Evolutionary conservation across 2,888 invertebrate genomes (phyloP), one percentile per base, ranked within the genome.

Genomic region (Carcina quercana): DNA sequence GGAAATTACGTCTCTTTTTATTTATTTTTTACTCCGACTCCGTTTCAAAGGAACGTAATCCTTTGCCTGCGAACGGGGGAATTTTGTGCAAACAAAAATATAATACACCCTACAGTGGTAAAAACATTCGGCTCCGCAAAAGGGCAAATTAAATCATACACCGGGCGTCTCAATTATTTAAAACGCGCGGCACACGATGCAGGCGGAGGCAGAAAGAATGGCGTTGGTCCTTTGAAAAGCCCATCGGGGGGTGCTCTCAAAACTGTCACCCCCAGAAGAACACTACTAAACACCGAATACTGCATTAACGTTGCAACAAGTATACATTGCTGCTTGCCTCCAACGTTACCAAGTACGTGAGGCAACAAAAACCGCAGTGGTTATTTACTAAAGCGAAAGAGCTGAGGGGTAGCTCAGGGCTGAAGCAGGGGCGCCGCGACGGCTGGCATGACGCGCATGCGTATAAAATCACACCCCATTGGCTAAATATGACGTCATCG

Each of bases 141-240:
- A 72, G 68, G 67, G 73, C 75, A 79, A 80, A 80, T 80, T 79
- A 80, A 80, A 82, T 79, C 76, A 78, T 78, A 79, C 60, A 71
- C 57, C 56, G 47, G 59, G 62, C 70, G 62, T 74, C 76, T 80
- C 76, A 78, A 75, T 82, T 80, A 79, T 80, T 73, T 66, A 65
- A 68, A 75, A 71, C 63, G 65, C 67, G 67, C 66, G 62, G 62
- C 65, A 56, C 58, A 62, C 63, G 67, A 60, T 58, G 69, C 59
- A 53, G 61, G 62, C 67, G 68, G 69, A 59, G 62, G 66, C 65
- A 76, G 74, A 79, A 80, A 74, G 67, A 74, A 78, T 70, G 61
- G 64, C 59, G 67, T 65, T 74, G 67, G 75, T 78, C 71, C 79
- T 79, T 80, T 82, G 73, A 79, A 80, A 78, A 61, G 62, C 75